These are phyloP conservation scores for Fistularia commersonii DNA, from an alignment of 2,797 vertebrate genomes.

Conservation along the genomic window DNA sequence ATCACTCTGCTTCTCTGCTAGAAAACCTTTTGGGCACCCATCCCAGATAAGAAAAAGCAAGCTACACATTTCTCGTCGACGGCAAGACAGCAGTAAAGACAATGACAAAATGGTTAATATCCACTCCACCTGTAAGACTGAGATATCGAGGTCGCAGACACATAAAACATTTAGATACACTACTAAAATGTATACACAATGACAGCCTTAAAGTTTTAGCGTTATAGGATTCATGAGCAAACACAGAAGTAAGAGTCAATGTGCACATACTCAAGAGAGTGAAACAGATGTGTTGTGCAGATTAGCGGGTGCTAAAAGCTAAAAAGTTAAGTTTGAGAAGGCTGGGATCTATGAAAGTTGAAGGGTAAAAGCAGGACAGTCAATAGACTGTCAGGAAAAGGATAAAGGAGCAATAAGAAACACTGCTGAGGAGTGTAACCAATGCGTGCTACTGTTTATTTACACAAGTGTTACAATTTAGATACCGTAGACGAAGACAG, in stretches of 20 bases:
- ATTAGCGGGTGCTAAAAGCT: slow-evolving; percentile 42
- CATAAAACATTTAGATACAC: slow-evolving; percentile 31
- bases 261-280: slow-evolving; percentile 24
- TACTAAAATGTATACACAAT: slow-evolving; percentile 18
- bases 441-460: slow-evolving; percentile 44
- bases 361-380: slow-evolving; percentile 6
- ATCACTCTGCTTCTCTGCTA: slow-evolving; percentile 32
- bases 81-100: slow-evolving; percentile 36
- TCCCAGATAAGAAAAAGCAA: slow-evolving; percentile 50
- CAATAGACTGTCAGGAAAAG: slow-evolving; percentile 6
- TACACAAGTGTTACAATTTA: slow-evolving; percentile 51
- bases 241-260: slow-evolving; percentile 32
- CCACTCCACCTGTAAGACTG: slow-evolving; percentile 24
- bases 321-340: slow-evolving; percentile 23
- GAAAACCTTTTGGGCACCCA: slow-evolving; percentile 36
- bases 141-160: slow-evolving; percentile 50
- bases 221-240: slow-evolving; percentile 55
- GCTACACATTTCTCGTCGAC: slow-evolving; percentile 54
- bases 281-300: slow-evolving; percentile 65
- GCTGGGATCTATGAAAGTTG: slow-evolving; percentile 17
- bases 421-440: slow-evolving; percentile 18
- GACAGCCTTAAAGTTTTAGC: slow-evolving; percentile 30
- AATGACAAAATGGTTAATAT: slow-evolving; percentile 49
- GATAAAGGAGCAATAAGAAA: slow-evolving; percentile 13
- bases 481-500: slow-evolving; percentile 23